Evolutionary conservation across 1,140 invertebrate genomes (phyloP).

Genomic region (Meloidogyne floridensis): DNA sequence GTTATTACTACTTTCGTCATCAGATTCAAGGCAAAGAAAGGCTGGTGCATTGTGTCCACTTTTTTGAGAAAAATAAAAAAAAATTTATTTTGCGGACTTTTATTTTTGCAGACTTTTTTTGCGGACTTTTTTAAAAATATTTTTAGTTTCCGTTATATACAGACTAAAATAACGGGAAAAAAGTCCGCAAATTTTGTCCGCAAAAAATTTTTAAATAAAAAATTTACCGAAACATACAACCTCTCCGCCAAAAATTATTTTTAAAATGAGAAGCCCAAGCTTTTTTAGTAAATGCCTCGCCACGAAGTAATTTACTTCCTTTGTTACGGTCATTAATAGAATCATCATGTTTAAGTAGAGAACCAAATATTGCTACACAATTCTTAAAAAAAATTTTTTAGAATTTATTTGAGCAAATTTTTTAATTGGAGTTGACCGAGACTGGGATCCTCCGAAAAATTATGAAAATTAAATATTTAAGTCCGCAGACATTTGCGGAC

Average conservation of each 20-base stretch:
- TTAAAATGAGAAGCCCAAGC: slow-evolving; percentile 60
- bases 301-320: slow-evolving; percentile 66
- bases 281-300: slow-evolving; percentile 61
- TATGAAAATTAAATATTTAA: too few species aligned
- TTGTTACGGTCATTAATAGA: slow-evolving; percentile 67
- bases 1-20: slow-evolving; percentile 48
- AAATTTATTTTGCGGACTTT: background rate
- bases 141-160: background rate
- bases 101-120: too few species aligned
- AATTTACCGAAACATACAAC: slow-evolving; percentile 60
- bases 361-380: slow-evolving; percentile 66
- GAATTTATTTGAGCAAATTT: background rate
- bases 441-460: too few species aligned
- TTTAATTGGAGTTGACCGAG: too few species aligned
- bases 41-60: slow-evolving; percentile 62
- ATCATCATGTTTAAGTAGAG: slow-evolving; percentile 57
- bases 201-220: background rate
- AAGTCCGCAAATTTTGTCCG: background rate
- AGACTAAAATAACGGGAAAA: too few species aligned
- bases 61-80: slow-evolving; percentile 31
- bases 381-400: slow-evolving; percentile 41
- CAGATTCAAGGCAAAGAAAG: slow-evolving; percentile 61
- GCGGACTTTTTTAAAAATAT: background rate
- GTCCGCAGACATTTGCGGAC: too few species aligned
- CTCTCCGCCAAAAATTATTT: slow-evolving; percentile 62